Base-by-base conservation (phyloP, 1,140 invertebrate species). In the Zaprionus ghesquierei region DNA sequence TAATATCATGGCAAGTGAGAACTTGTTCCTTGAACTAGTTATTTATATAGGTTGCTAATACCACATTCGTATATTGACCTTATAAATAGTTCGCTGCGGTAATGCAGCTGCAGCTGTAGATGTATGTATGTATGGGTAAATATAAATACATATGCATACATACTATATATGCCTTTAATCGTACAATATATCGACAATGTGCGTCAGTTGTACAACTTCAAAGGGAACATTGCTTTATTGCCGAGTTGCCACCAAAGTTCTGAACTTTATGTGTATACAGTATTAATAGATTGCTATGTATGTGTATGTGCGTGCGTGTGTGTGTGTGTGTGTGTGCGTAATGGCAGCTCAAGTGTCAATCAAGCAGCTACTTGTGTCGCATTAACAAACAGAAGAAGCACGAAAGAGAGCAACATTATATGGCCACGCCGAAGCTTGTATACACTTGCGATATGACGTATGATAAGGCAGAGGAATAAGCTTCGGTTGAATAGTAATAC, bases 271-370 rank as follows among this genome's bases (percentile, higher is more conserved):
- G 3, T n/a, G n/a, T n/a, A n/a, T 22, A 60, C 13, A 29, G 13
- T 23, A 44, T 60, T 6, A 60, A 60, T 46, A 27, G 35, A n/a
- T 22, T n/a, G 5, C 5, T 25, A 2, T 51, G 5, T 33, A 2
- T 31, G 6, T 33, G 4, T 59, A 15, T 25, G 6, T 25, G 20
- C 12, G 23, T 27, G 13, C 15, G 22, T 25, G 44, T 22, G 15
- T 56, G 23, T 31, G 35, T 46, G 18, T 22, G 25, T 54, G 51
- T 12, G 54, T 58, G 15, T 72, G 35, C 60, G 62, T 54, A 65
- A 72, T 65, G 33, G 27, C 81, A 85, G 61, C 81, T 84, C 74
- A 85, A 85, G 81, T 86, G 81, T 81, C 81, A 85, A 85, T 85
- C 81, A 77, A 77, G 50, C 50, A 53, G 69, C 66, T 81, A 81